Base-by-base conservation (phyloP, 2,113 vertebrate species). In the Corapipo altera region DNA sequence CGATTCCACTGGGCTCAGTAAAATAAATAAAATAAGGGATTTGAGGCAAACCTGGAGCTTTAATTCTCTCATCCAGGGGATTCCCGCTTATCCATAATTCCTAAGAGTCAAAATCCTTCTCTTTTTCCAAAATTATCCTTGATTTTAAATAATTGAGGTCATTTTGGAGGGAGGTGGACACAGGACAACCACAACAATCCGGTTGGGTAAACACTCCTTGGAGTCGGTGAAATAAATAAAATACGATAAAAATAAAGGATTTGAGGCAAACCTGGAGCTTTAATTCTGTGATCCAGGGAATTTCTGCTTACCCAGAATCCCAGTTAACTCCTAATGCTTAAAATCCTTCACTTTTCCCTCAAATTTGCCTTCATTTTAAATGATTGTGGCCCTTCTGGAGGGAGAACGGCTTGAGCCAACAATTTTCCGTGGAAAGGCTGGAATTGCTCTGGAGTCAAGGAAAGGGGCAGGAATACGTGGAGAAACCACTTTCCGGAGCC, bases 191-290 rank as follows among this genome's bases (percentile, higher is more conserved):
- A 21, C 12, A 2, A 3, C 1, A 3, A 2, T 4, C 35, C 15
- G 14, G 16, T 12, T 49, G 48, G 48, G 23, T 22, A 49, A 28
- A 52, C 0, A 27, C 41, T 7, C 64, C 22, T 1, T 2, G 33
- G 48, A 46, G 15, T 61, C 55, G 2, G 46, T 2, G 2, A 35
- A 0, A 3, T 12, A 23, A 5, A 0, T 0, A 44, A 23, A 4
- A 0, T 0, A 44, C 17, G 43, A 10, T 27, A 3, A 5, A 43
- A 32, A 8, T 2, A 13, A 14, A 4, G 8, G 48, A 11, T 8
- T 28, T 2, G 28, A 57, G 37, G 57, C 26, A 28, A 57, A 52
- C 0, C 2, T 3, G 44, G 13, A 33, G 27, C 11, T 2, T 5
- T 2, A 18, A 6, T 15, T 39, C 9, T 14, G 15, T 2, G 11